Evolutionary conservation across 1,140 invertebrate species (phyloP).

Genomic region (Drosophila pachea): DNA sequence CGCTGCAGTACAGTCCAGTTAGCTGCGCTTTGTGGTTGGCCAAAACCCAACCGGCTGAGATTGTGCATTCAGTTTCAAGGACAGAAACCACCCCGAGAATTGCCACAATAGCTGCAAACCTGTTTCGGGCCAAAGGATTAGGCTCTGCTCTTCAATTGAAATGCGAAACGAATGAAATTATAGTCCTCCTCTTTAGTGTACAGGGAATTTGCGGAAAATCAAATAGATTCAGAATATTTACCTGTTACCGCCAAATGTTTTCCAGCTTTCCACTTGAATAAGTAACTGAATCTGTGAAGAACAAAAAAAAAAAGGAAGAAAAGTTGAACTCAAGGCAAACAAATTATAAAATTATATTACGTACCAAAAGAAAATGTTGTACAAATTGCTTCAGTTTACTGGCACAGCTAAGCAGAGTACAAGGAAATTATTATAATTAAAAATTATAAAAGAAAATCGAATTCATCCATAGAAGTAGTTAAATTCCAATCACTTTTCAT

Average conservation of each 20-base stretch:
- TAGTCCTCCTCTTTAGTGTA: conserved; percentile 14
- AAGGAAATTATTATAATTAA: not conserved
- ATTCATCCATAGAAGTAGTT: not conserved
- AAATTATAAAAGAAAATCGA: not conserved
- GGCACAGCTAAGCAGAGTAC: not conserved
- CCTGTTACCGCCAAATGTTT: conserved; percentile 9
- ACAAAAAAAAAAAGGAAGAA: conserved; percentile 11
- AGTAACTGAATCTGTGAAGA: conserved; percentile 33
- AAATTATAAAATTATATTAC: not conserved
- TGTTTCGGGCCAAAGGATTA: conserved; percentile 68
- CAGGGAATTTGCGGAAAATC: conserved; percentile 12
- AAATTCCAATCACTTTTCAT: not conserved
- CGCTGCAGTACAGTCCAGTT: conserved; percentile 55
- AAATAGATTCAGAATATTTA: conserved; percentile 22
- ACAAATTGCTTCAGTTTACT: not conserved
- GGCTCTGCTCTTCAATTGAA: conserved; percentile 26
- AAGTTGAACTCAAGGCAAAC: conserved; percentile 6
- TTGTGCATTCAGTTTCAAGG: conserved; percentile 44
- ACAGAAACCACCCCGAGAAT: conserved; percentile 23
- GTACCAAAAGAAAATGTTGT: not conserved
- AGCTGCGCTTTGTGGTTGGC: conserved; percentile 57
- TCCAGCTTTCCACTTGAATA: not conserved
- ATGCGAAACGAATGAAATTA: conserved; percentile 29
- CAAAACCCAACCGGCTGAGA: conserved; percentile 30
- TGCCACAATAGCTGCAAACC: conserved; percentile 45